phyloP scores from a whole-genome alignment of 2,797 vertebrate genomes.

The Phalloptychus januarius region DNA sequence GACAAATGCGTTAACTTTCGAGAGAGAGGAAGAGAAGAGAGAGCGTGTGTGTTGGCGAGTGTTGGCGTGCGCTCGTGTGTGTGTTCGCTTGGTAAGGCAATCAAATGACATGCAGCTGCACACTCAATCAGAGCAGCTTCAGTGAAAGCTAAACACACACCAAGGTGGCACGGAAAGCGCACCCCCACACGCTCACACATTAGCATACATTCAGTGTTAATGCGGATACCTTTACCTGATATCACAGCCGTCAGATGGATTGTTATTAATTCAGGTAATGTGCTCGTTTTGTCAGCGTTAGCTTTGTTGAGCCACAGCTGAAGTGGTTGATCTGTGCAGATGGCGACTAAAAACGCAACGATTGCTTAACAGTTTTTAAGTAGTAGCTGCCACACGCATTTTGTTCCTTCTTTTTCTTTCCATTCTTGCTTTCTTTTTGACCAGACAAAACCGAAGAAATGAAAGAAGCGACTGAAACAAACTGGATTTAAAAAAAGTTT shows the following conservation, averaged over 20 bases:
- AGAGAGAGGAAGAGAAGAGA: no score
- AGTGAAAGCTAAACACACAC: constrained; percentile 14
- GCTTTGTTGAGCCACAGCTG: background rate
- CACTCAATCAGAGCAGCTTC: constrained; percentile 58
- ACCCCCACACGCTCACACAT: background rate
- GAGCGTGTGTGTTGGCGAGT: background rate
- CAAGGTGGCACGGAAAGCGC: background rate
- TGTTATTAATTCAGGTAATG: background rate
- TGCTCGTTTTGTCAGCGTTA: background rate
- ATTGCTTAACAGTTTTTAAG: background rate
- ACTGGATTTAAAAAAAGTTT: background rate
- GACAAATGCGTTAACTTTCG: constrained; percentile 38
- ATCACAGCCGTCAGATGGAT: background rate
- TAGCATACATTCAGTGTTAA: no score
- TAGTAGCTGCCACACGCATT: background rate
- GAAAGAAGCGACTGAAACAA: background rate
- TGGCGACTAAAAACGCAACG: background rate
- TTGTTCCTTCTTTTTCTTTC: background rate
- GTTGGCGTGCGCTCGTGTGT: background rate
- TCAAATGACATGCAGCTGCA: constrained; percentile 68
- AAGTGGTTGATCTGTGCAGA: background rate
- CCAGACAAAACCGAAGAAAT: background rate
- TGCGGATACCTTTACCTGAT: background rate
- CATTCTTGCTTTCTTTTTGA: background rate
- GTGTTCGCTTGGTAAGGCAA: constrained; percentile 29